Conservation (phyloP, 2,888 invertebrate genomes). For the Hemaris fuciformis region DNA sequence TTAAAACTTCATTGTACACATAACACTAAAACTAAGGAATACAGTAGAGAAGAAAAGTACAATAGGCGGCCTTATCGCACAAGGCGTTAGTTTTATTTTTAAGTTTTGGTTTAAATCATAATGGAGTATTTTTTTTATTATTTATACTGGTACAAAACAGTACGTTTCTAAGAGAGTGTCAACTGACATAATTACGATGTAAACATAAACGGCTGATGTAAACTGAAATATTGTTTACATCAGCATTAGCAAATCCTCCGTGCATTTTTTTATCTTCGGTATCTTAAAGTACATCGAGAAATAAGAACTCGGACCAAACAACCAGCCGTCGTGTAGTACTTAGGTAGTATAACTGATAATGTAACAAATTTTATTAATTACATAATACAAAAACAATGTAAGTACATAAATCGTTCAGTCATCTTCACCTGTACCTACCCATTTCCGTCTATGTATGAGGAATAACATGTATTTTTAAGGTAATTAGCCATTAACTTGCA, state of each 20-base stretch:
- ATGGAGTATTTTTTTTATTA: too few species aligned
- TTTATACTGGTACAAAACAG: too few species aligned
- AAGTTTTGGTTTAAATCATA: background rate
- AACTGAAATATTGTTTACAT: too few species aligned
- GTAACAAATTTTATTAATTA: background rate
- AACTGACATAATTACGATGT: too few species aligned
- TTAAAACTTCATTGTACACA: too few species aligned
- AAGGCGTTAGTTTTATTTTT: background rate
- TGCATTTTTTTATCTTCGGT: too few species aligned
- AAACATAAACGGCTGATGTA: too few species aligned
- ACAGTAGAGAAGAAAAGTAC: too few species aligned
- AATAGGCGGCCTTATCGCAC: too few species aligned
- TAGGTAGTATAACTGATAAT: background rate
- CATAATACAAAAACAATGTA: slow-evolving; percentile 12
- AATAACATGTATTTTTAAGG: slow-evolving; percentile 38
- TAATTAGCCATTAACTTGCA: slow-evolving; percentile 51
- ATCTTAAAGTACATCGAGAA: background rate
- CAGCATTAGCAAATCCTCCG: too few species aligned
- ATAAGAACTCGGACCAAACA: background rate
- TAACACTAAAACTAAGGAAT: too few species aligned
- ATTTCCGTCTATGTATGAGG: slow-evolving; percentile 30
- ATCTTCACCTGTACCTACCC: slow-evolving; percentile 26
- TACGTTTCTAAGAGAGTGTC: too few species aligned
- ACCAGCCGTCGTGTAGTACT: background rate
- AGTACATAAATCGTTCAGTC: slow-evolving; percentile 15